These are phyloP conservation scores for Aporrectodea caliginosa DNA, from an alignment of 1,140 invertebrate genomes.

Conservation along the genomic window DNA sequence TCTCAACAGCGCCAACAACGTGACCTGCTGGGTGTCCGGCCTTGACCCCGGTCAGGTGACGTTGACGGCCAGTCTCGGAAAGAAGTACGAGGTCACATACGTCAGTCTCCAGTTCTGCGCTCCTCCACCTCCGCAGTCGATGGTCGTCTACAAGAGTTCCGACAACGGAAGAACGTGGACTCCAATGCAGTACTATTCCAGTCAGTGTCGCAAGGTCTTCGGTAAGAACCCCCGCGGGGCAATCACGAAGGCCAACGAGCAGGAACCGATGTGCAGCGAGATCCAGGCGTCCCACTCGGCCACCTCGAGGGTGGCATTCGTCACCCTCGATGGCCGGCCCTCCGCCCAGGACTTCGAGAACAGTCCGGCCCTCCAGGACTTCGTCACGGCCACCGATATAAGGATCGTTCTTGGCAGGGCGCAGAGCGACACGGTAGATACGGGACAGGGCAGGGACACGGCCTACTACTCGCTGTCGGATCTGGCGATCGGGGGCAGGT, in stretches of 20 bases:
- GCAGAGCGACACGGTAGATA: neutral
- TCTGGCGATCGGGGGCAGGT: constrained; percentile 95
- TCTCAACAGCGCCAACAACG: constrained; percentile 77
- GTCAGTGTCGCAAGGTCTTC: constrained; percentile 53
- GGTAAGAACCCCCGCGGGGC: constrained; percentile 41
- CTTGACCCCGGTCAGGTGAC: constrained; percentile 51
- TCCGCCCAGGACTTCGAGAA: constrained; percentile 90
- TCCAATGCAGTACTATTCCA: constrained; percentile 56
- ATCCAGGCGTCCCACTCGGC: constrained; percentile 57
- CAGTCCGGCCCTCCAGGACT: constrained; percentile 94
- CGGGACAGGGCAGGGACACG: constrained; percentile 21
- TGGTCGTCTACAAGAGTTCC: constrained; percentile 88
- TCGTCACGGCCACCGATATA: constrained; percentile 97
- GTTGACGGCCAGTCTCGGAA: constrained; percentile 60
- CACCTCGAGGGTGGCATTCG: constrained; percentile 79
- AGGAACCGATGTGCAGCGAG: constrained; percentile 74
- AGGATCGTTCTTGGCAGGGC: constrained; percentile 71
- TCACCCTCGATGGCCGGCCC: constrained; percentile 90
- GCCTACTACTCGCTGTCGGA: constrained; percentile 67
- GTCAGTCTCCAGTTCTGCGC: constrained; percentile 92
- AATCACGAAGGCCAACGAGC: constrained; percentile 55
- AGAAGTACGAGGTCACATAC: constrained; percentile 97
- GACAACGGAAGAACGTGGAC: constrained; percentile 56
- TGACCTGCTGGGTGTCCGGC: constrained; percentile 87
- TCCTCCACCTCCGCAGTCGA: constrained; percentile 83